phyloP scores from a whole-genome alignment of 1,140 invertebrate species.

The Drosophila teissieri region DNA sequence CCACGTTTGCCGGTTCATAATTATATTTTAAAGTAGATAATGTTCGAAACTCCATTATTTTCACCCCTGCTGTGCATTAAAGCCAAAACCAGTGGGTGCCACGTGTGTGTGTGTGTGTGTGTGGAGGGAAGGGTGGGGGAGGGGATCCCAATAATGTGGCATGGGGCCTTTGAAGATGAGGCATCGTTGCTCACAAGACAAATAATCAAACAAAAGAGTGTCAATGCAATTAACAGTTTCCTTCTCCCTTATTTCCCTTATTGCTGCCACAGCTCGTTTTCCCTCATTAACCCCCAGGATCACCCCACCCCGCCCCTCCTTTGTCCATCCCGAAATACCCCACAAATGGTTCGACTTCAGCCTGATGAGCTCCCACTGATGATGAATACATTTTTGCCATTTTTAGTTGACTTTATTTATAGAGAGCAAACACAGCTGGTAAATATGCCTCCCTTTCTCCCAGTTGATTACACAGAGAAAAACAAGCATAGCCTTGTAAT shows the following conservation, averaged over 20 bases:
- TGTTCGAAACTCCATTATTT: neutral
- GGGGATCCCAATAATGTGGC: conserved; percentile 5
- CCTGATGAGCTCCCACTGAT: conserved; percentile 28
- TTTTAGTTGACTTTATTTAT: conserved; percentile 74
- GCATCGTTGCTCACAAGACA: conserved; percentile 11
- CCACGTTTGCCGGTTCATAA: too few species aligned
- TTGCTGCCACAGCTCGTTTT: neutral
- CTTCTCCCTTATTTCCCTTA: conserved; percentile 15
- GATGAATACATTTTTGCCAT: conserved; percentile 65
- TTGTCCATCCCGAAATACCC: neutral
- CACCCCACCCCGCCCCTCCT: neutral
- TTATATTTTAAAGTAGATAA: neutral
- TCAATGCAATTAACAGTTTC: conserved; percentile 62
- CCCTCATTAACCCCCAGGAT: neutral
- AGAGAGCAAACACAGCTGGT: conserved; percentile 76
- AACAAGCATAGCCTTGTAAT: neutral
- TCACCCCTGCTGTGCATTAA: neutral
- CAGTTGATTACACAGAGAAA: conserved; percentile 10
- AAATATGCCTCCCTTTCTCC: conserved; percentile 6
- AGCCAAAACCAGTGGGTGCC: conserved; percentile 22
- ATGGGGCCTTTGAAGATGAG: conserved; percentile 5
- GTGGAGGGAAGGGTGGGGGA: conserved; percentile 1
- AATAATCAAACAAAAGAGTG: conserved; percentile 52
- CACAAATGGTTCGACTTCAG: conserved; percentile 40
- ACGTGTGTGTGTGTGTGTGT: neutral